Base-by-base conservation (phyloP, 2,888 invertebrate species). In the Cenopis cana region DNA sequence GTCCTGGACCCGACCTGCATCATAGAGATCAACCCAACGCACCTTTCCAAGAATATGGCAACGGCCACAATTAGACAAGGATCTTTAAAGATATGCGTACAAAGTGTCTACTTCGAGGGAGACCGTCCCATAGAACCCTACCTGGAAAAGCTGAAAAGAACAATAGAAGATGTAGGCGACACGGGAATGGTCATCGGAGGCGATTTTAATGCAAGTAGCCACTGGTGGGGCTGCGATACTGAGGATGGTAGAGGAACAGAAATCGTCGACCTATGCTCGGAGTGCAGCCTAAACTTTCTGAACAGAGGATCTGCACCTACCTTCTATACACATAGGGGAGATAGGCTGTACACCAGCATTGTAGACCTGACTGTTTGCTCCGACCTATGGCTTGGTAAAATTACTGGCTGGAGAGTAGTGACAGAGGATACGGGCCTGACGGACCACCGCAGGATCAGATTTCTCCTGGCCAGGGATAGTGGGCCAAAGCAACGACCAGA, bases 261-360 rank as follows among this genome's bases (percentile, higher is more conserved):
- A 1, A 1, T 59, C 1, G 59, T 18, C 0, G 12, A 38, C 20
- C 11, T 41, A 2, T 59, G 41, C 4, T 38, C 59, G 1, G 41
- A 12, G 8, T 20, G 41, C 14, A 38, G 14, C 1, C 20, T 36
- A 0, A 59, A 59, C 2, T 5, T 59, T 3, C 14, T 59, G 12
- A 59, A 59, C 8, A 41, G 9, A 41, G 59, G 59, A 0, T 5
- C 59, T 2, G 20, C 38, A 1, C 59, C 59, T 1, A 59, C 59
- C 2, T 59, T 59, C 14, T 59, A 59, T n/a, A 59, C 59, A 3
- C 59, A 59, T 1, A 59, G 59, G 17, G 59, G 41, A 0, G 59
- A 38, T 0, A 59, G 12, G 8, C 6, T 41, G 0, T 59, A 14
- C n/a, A 20, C 59, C 2, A 59, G 41, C 8, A 41, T 59, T 12